Percentiles rank a stretch among this genome's conserved stretches.
These are phyloP conservation scores for Speoplatyrhinus poulsoni DNA, from an alignment of 2,113 vertebrate genomes.

Conservation along the genomic window DNA sequence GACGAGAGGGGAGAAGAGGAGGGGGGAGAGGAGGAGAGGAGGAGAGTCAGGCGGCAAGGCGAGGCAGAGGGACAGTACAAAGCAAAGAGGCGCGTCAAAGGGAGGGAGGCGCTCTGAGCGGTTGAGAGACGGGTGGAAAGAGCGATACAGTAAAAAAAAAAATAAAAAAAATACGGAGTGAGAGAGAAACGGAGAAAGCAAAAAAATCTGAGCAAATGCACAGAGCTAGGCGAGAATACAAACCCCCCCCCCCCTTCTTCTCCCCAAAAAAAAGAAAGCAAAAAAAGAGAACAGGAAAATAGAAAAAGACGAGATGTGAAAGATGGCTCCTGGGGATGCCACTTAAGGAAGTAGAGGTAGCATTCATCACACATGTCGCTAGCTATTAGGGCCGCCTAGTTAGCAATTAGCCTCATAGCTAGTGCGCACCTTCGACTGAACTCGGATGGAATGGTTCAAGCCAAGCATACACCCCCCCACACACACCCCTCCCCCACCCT, in stretches of 20 bases:
- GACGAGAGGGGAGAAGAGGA: neutral
- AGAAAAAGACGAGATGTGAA: conserved; percentile 7
- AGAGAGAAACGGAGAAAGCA: neutral
- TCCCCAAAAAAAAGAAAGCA: neutral
- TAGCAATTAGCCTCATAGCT: conserved; percentile 50
- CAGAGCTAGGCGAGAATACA: too few species aligned
- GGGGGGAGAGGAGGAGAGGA: too few species aligned
- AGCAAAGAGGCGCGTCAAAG: neutral
- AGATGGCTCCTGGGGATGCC: conserved; percentile 46
- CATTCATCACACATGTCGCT: conserved; percentile 48
- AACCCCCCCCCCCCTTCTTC: too few species aligned
- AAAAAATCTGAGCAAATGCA: neutral
- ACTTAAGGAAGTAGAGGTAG: conserved; percentile 51
- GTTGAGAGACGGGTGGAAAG: too few species aligned
- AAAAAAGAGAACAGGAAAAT: conserved; percentile 8
- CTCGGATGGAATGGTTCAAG: conserved; percentile 25
- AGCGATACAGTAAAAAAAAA: too few species aligned
- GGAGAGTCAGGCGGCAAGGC: neutral
- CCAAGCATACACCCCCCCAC: conserved; percentile 4
- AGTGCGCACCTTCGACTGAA: conserved; percentile 40
- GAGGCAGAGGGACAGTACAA: neutral
- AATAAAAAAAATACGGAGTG: neutral
- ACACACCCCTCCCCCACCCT: conserved; percentile 1
- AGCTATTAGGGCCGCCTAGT: conserved; percentile 44
- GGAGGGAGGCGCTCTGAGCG: too few species aligned